Evolutionary conservation across 2,797 vertebrate genomes (phyloP).

Genomic region (Gobio occitaniae): DNA sequence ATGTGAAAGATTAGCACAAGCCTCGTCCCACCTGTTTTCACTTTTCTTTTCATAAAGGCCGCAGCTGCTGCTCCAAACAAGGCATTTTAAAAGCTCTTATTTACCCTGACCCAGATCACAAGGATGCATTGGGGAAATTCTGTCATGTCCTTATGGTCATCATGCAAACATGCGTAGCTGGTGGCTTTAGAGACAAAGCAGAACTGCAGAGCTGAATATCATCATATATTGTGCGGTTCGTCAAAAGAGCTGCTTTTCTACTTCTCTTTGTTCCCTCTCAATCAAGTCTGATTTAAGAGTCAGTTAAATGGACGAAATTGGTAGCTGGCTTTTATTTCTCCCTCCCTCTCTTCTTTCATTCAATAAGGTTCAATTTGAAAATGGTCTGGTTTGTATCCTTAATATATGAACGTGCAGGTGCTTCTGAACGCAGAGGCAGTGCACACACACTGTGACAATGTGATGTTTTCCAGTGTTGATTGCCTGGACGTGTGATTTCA

Average conservation of each 20-base stretch:
- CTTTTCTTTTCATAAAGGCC: slow-evolving; percentile 75
- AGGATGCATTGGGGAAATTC: slow-evolving; percentile 51
- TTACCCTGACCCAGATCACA: slow-evolving; percentile 53
- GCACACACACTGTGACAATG: slow-evolving; percentile 8
- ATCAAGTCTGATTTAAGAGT: slow-evolving; percentile 49
- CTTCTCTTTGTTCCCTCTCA: slow-evolving; percentile 45
- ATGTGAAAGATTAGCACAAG: slow-evolving; percentile 85
- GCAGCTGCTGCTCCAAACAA: slow-evolving; percentile 82
- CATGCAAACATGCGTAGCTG: slow-evolving; percentile 28
- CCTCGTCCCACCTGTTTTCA: slow-evolving; percentile 68
- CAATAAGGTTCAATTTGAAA: slow-evolving; percentile 51
- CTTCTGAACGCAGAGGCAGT: slow-evolving; percentile 38
- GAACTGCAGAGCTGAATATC: slow-evolving; percentile 18
- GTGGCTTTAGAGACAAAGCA: slow-evolving; percentile 49
- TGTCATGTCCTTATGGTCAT: slow-evolving; percentile 55
- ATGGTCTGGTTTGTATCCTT: slow-evolving; percentile 51
- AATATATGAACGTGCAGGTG: slow-evolving; percentile 33
- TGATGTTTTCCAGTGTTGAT: slow-evolving; percentile 39
- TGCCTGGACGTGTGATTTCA: slow-evolving; percentile 43
- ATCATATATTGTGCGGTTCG: slow-evolving; percentile 1
- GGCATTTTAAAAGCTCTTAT: slow-evolving; percentile 77
- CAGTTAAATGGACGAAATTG: slow-evolving; percentile 51
- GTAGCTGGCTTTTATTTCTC: slow-evolving; percentile 54
- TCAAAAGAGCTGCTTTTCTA: slow-evolving; percentile 44
- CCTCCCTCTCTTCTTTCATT: slow-evolving; percentile 52